Evolutionary conservation across 2,797 vertebrate genomes (phyloP), one percentile per base, ranked within the genome.

Genomic region (Coregonus ussuriensis): DNA sequence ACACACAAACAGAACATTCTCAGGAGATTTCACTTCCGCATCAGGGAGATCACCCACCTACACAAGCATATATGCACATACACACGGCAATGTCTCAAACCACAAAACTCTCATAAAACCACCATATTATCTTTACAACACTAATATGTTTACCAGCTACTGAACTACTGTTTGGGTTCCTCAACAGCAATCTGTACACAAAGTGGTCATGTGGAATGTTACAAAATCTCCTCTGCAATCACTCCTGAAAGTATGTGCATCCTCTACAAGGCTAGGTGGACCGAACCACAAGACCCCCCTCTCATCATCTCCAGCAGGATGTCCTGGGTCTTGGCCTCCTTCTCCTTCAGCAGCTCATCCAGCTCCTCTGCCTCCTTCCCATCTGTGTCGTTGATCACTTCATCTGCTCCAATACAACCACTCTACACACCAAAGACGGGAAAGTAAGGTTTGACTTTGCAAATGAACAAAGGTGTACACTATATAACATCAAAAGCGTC

Each of bases 271-370:
- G 9, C 56, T 18, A 21, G n/a, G 37, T 53, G 52, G 65, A 9
- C 59, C 11, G 59, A 63, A 11, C 21, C 21, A 63, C 7, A 63
- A 4, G 21, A 25, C 16, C 18, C 3, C 21, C 21, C 21, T 25
- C 85, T 95, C 87, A 99, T 98, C 98, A 99, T 99, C 93, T 99
- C 98, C 88, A 99, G 90, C 71, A 99, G 94, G 89, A 99, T 98
- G 83, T 97, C 97, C 88, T 95, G 94, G 66, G 98, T 99, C 91
- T 98, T 99, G 41, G 98, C 97, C 79, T 98, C 98, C 82, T 99
- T 98, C 82, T 98, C 97, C 83, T 95, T 96, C 65, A 98, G 85
- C 80, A 95, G 80, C 92, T 99, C 98, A 86, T 98, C 97, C 81
- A 98, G 86, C 93, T 97, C 96, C 79, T 97, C 96, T 0, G 89